Base-by-base conservation (phyloP, 2,113 vertebrate genomes). In the Cyprinus carpio region DNA sequence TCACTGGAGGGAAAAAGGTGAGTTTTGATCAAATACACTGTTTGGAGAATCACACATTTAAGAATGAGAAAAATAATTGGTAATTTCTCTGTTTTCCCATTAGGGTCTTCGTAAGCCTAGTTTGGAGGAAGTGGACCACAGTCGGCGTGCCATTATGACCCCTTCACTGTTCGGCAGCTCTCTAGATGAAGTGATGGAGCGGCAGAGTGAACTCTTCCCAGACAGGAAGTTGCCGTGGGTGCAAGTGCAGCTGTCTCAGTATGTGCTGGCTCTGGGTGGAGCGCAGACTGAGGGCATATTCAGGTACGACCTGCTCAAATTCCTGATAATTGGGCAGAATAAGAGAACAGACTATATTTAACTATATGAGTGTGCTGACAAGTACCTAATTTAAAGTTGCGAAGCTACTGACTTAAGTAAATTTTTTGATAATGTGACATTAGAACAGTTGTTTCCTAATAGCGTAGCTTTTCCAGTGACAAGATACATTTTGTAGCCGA, bases 1-100 rank as follows among this genome's bases (percentile, higher is more conserved):
- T 98, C 89, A 97, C 95, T 0, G 97, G 97, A 62, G 96, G 96
- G 81, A 97, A 97, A 90, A 98, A 97, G 95, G 97, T 97, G 88
- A 93, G 93, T 11, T 67, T 56, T 43, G 2, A 15, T 62, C 65
- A 64, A 51, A 51, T 12, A 43, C 29, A 37, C 67, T 1, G 3
- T 23, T 9, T 23, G 67, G 29, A n/a, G 4, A 82, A 23, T 29
- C 34, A 46, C 4, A 1, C 27, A 0, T 25, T 75, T 46, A 46
- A 75, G 23, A 75, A 25, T 43, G 37, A 43, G 20, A 10, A 46
- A 18, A 12, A 77, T 29, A 23, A 37, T 1, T 23, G 74, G 12
- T 3, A 6, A 3, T 75, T 58, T 31, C 0, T 31, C 6, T 25
- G 15, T 64, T 79, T 43, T 78, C 10, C 0, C 18, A 2, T 31